phyloP scores from a whole-genome alignment of 2,888 invertebrate genomes.

The Poecilobothrus nobilitatus region DNA sequence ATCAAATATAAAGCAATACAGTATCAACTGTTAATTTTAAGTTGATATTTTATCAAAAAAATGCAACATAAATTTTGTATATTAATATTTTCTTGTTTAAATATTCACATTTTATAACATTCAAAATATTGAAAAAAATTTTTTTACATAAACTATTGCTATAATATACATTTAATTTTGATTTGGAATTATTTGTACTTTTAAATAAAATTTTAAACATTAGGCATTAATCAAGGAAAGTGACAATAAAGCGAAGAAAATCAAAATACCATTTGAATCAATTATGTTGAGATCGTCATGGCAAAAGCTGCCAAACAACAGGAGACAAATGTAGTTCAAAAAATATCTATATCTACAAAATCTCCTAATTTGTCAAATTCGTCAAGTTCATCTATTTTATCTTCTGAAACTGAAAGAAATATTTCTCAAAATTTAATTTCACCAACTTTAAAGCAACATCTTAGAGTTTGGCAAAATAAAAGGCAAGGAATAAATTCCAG shows the following conservation, averaged over 20 bases:
- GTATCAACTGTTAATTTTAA: no score
- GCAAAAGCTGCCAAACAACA: slow-evolving; percentile 26
- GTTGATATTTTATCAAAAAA: no score
- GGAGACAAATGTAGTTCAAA: slow-evolving; percentile 20
- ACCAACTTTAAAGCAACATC: not conserved
- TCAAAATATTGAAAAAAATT: no score
- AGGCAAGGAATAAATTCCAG: not conserved
- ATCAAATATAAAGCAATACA: no score
- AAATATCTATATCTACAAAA: slow-evolving; percentile 16
- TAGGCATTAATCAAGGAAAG: not conserved
- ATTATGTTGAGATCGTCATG: slow-evolving; percentile 21
- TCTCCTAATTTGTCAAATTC: slow-evolving; percentile 18
- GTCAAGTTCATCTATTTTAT: slow-evolving; percentile 13
- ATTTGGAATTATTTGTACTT: no score
- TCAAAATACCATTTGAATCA: not conserved
- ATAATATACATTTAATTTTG: no score
- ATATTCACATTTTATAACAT: no score
- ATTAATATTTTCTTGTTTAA: no score
- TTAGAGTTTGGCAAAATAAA: not conserved
- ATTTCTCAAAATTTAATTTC: slow-evolving; percentile 67
- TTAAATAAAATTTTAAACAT: no score
- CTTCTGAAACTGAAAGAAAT: slow-evolving; percentile 70
- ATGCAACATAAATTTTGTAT: no score
- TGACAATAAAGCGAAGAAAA: not conserved
- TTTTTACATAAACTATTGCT: no score